Percentiles rank a stretch among this genome's conserved stretches.
Evolutionary conservation across 2,888 invertebrate species (phyloP).

Genomic region (Quadriops clusia): DNA sequence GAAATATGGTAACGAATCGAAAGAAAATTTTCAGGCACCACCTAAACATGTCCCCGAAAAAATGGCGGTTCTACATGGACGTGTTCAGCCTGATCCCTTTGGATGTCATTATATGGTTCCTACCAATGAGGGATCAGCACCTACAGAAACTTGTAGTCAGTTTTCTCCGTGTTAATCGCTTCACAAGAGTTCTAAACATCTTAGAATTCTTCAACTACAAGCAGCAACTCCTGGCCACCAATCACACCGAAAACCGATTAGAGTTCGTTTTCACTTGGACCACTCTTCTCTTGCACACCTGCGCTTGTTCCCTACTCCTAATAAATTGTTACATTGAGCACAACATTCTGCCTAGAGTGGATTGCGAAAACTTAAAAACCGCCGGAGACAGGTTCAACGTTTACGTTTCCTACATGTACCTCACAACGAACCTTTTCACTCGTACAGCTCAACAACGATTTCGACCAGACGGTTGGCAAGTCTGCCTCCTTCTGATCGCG

Average conservation of each 20-base stretch:
- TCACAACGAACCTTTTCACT: slow-evolving; percentile 10
- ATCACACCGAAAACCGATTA: slow-evolving; percentile 7
- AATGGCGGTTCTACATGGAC: slow-evolving; percentile 7
- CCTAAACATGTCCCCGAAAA: slow-evolving; percentile 9
- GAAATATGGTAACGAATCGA: slow-evolving; percentile 12
- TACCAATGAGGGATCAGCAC: slow-evolving; percentile 3
- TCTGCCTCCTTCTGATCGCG: too few species aligned
- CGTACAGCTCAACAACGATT: slow-evolving; percentile 9
- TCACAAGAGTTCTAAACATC: slow-evolving; percentile 11
- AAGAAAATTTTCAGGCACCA: slow-evolving; percentile 9
- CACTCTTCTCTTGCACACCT: slow-evolving; percentile 5
- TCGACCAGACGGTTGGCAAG: slow-evolving; percentile 8
- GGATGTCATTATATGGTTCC: slow-evolving; percentile 7
- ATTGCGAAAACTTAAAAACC: slow-evolving; percentile 2
- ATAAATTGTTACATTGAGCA: slow-evolving; percentile 4
- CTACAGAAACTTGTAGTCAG: slow-evolving; percentile 6
- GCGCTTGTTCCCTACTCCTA: slow-evolving; percentile 4
- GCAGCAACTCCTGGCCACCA: slow-evolving; percentile 8
- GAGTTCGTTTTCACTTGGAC: slow-evolving; percentile 8
- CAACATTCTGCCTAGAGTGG: slow-evolving; percentile 8
- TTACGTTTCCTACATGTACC: slow-evolving; percentile 10
- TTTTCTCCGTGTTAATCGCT: slow-evolving; percentile 13
- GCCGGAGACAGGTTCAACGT: slow-evolving; percentile 10
- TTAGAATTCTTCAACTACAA: slow-evolving; percentile 11
- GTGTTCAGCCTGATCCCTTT: slow-evolving; percentile 10